phyloP scores from a whole-genome alignment of 2,797 vertebrate genomes.

The Myotis pilosus region DNA sequence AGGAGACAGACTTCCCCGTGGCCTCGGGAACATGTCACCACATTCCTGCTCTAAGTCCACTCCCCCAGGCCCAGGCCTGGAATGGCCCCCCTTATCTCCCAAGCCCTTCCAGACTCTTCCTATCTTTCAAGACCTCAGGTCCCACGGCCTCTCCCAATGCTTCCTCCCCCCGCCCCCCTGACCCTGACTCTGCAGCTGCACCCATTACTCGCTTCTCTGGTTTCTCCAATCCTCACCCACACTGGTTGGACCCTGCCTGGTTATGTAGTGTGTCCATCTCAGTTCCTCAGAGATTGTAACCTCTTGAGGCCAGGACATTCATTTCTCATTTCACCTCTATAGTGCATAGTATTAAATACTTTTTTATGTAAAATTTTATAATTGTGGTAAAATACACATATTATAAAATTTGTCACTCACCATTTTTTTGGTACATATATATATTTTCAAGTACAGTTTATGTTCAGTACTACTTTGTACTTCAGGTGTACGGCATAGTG shows the following conservation, averaged over 20 bases:
- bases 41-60: not conserved
- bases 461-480: not conserved
- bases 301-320: not conserved
- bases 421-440: not conserved
- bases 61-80: not conserved
- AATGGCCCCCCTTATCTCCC: not conserved
- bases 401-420: not conserved
- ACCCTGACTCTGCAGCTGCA: rapidly evolving
- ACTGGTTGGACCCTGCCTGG: not conserved
- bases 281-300: not conserved
- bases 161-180: rapidly evolving
- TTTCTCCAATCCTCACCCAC: not conserved
- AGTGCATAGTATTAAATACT: not conserved
- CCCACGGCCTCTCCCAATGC: rapidly evolving
- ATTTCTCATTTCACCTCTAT: not conserved
- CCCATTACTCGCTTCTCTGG: not conserved
- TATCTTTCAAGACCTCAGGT: not conserved
- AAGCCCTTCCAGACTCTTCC: not conserved
- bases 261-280: not conserved
- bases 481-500: not conserved
- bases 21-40: not conserved
- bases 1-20: not conserved
- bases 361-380: not conserved
- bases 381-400: not conserved
- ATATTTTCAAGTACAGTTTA: not conserved